Evolutionary conservation across 2,888 invertebrate genomes (phyloP), one percentile per base, ranked within the genome.

Genomic region (Melanargia galathea): DNA sequence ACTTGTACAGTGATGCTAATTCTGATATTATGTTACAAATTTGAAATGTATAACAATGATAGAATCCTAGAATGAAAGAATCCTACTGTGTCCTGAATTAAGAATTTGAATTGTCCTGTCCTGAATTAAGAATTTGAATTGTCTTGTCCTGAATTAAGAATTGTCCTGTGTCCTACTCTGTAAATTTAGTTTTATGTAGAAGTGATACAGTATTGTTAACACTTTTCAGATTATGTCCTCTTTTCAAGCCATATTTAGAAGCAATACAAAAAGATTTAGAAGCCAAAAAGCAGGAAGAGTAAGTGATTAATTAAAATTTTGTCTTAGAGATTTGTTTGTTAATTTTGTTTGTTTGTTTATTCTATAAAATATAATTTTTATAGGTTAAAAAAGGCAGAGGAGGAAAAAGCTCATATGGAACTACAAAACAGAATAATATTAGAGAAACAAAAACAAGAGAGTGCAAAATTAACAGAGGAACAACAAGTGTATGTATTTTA

Each of bases 221-320:
- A 20, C 52, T 60, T 71, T 61, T 65, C 82, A 93, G 94, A 70
- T 92, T 97, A 58, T 98, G 98, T 83, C 96, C 96, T n/a, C 90
- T 97, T 59, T 99, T 99, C 81, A 95, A 95, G 75, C 95, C 98
- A 1, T 98, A 95, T 79, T 93, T 98, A 45, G 97, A 98, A 85
- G 98, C 99, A 13, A 96, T 98, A 78, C 95, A 96, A 77, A 94
- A 97, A 74, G 97, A 98, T 83, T 93, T 95, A 64, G 96, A 97
- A 78, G 96, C 97, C 75, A 95, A 96, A 73, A 93, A 94, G 68
- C 92, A 80, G 64, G 80, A 83, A 71, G 77, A 86, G 90, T 90
- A 76, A 82, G 89, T 82, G 57, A 52, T 65, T 45, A 51, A 20
- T 20, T 18, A 20, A 20, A 22, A 11, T 2, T 10, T 20, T 52